Percentiles rank a stretch among this genome's conserved stretches.
Evolutionary conservation across 1,140 invertebrate species (phyloP).

Genomic region (Agrilus planipennis): DNA sequence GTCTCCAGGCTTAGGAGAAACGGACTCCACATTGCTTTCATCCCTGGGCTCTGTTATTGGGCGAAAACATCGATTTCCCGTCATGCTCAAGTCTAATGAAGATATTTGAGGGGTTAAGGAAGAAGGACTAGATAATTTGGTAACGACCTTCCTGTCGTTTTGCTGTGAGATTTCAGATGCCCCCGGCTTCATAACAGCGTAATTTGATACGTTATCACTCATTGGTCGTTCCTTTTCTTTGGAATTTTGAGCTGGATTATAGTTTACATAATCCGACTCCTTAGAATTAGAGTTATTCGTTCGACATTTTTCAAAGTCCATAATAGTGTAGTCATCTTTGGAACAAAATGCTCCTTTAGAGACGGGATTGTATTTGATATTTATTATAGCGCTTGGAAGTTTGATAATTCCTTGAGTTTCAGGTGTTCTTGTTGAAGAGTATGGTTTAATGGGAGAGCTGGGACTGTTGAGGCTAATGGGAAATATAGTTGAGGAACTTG

Average conservation of each 20-base stretch:
- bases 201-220: too few relatives aligned
- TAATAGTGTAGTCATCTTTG: constrained; percentile 21
- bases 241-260: constrained; percentile 14
- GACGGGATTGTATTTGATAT: constrained; percentile 15
- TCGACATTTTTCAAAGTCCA: constrained; percentile 22
- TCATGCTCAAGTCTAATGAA: constrained; percentile 2
- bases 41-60: constrained; percentile 8
- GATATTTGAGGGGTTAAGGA: constrained; percentile 7
- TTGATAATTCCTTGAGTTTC: constrained; percentile 17
- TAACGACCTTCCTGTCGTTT: neutral
- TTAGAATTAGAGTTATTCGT: neutral
- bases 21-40: constrained; percentile 1
- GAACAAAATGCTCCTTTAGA: constrained; percentile 6
- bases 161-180: neutral
- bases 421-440: constrained; percentile 27
- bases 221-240: constrained; percentile 2
- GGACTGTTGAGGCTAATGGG: constrained; percentile 48
- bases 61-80: constrained; percentile 10
- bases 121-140: constrained; percentile 10
- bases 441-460: constrained; percentile 39
- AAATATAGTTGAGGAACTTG: constrained; percentile 45
- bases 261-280: constrained; percentile 29
- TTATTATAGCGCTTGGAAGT: constrained; percentile 20
- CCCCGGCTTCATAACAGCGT: constrained; percentile 30
- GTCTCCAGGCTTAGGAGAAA: constrained; percentile 8